A percentile compares a stretch with the other conserved stretches of the same genome.
Conservation (phyloP, 2,888 invertebrate species). For the Parasteatoda lunata region DNA sequence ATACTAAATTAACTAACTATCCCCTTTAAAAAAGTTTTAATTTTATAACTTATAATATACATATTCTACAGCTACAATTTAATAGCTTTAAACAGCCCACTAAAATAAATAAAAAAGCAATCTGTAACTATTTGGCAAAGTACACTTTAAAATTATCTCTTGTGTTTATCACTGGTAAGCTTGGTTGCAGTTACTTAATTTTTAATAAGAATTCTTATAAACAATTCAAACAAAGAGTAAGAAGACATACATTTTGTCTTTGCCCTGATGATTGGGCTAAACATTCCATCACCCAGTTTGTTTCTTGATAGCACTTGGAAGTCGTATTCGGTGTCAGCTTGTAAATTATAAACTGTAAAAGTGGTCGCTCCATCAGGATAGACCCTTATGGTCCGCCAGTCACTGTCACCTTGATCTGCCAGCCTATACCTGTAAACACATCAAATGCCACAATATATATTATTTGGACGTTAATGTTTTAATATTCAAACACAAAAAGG, state of each 20-base stretch:
- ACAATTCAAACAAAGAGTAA: too few species aligned
- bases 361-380: conserved; percentile 93
- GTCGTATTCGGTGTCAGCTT: conserved; percentile 93
- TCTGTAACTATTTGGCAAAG: too few species aligned
- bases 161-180: too few species aligned
- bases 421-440: conserved; percentile 81
- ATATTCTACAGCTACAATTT: too few species aligned
- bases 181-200: too few species aligned
- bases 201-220: too few species aligned
- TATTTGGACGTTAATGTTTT: not conserved
- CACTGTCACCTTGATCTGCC: conserved; percentile 82
- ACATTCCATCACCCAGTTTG: conserved; percentile 94
- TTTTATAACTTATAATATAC: too few species aligned
- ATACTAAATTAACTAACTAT: too few species aligned
- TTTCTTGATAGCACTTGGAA: conserved; percentile 97
- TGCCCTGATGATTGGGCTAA: conserved; percentile 93
- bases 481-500: not conserved
- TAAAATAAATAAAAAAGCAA: too few species aligned
- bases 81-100: too few species aligned
- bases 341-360: conserved; percentile 91
- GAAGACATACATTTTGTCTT: conserved; percentile 80
- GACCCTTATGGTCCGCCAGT: conserved; percentile 95
- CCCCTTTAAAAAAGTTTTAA: too few species aligned
- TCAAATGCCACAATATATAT: not conserved
- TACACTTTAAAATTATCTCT: too few species aligned